A percentile compares a stretch with the other conserved stretches of the same genome.
Evolutionary conservation across 1,140 invertebrate species (phyloP).

Genomic region (Epicauta chinensis): DNA sequence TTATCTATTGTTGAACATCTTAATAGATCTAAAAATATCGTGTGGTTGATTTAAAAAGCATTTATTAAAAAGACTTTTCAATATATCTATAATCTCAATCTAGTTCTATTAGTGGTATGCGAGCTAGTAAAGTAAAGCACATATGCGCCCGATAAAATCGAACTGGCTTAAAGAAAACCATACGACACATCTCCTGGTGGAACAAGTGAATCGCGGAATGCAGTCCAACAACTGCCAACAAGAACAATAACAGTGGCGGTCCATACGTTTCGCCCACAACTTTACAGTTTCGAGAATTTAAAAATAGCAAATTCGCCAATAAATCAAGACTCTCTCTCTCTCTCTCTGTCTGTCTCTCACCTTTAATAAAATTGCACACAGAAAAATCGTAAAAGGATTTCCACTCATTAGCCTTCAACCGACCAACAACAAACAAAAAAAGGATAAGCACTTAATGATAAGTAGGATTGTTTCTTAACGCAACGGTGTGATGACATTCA

Average conservation of each 20-base stretch:
- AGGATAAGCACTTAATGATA: no score
- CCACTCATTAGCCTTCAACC: no score
- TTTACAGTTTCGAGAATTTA: neutral
- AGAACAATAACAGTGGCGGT: constrained; percentile 24
- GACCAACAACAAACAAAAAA: no score
- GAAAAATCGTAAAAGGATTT: no score
- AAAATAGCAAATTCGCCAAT: no score
- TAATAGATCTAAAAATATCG: constrained; percentile 12
- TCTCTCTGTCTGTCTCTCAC: no score
- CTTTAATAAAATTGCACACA: no score
- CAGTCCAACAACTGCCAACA: constrained; percentile 24
- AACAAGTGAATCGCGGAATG: constrained; percentile 36
- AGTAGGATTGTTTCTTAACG: no score
- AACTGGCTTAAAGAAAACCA: neutral
- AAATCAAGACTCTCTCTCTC: no score
- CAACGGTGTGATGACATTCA: no score
- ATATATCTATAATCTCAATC: constrained; percentile 27
- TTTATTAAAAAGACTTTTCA: constrained; percentile 1
- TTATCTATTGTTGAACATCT: neutral
- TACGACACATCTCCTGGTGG: constrained; percentile 22
- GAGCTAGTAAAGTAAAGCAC: constrained; percentile 26
- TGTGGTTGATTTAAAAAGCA: no score
- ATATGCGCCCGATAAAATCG: constrained; percentile 10
- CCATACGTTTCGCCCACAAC: constrained; percentile 22
- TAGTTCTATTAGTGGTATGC: constrained; percentile 29